Base-by-base conservation (phyloP, 1,140 invertebrate species). In the Halictus rubicundus region DNA sequence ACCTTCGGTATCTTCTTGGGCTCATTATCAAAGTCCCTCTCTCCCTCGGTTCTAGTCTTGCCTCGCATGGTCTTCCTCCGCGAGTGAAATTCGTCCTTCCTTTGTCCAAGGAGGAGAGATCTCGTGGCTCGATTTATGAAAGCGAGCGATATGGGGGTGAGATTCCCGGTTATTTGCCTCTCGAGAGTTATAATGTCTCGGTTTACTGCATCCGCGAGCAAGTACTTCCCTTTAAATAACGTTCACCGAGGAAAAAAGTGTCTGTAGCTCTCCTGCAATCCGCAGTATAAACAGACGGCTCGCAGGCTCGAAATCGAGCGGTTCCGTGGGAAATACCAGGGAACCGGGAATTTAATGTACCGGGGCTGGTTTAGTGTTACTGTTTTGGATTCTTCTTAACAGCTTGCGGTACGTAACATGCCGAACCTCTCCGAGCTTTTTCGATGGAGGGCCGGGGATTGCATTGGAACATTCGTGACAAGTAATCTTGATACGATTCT, bases 111-210 rank as follows among this genome's bases (percentile, higher is more conserved):
- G 14, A 60, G 42, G 21, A 19, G 65, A 73, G 77, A 78, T 73
- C 69, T 39, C 60, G 59, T 65, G 32, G 68, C 69, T 78, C 77
- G 77, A 78, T 78, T 78, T 78, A 78, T 78, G 82, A 85, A 84
- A 80, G 68, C 64, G 63, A 54, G 77, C 81, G 83, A 84, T 80
- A 75, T 46, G 46, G 49, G 57, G 63, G 82, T 73, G 46, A 82
- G 77, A 68, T 72, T 32, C 42, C 54, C n/a, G 82, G 61, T 84
- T 84, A 83, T 84, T 84, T 80, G 78, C 66, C 83, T 77, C 83
- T 25, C 57, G 78, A 77, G 83, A 80, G 71, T 84, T 84, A 84
- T 84, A 84, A 84, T 84, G 71, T 81, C 61, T 57, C 42, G 66
- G 49, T 78, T 84, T 69, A 78, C 75, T 79, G 65, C 82, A 27